These are phyloP conservation scores for Octopus sinensis DNA, from an alignment of 1,140 invertebrate genomes.

Conservation along the genomic window DNA sequence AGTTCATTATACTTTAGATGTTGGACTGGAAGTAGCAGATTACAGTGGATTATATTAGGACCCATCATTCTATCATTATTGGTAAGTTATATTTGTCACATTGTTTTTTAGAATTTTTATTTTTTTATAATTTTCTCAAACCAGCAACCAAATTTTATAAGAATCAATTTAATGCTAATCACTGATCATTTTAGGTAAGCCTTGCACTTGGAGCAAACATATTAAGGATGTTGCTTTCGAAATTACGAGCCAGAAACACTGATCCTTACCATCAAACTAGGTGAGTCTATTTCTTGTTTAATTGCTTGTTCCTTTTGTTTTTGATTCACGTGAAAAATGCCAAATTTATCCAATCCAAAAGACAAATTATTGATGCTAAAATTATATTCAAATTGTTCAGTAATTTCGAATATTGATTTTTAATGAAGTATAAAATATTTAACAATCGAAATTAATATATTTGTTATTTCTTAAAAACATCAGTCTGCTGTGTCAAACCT, in stretches of 20 bases:
- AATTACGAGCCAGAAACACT: slow-evolving; percentile 67
- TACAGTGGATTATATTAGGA: slow-evolving; percentile 72
- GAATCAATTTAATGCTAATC: background rate
- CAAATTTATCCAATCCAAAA: too few relatives aligned
- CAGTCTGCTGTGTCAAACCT: too few relatives aligned
- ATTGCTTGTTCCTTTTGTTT: too few relatives aligned
- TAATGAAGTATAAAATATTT: too few relatives aligned
- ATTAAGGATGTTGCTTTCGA: slow-evolving; percentile 84
- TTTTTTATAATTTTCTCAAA: background rate
- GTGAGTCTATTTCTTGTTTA: slow-evolving; percentile 28
- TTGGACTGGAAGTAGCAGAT: slow-evolving; percentile 76
- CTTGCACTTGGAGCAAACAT: slow-evolving; percentile 89
- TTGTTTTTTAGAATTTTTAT: background rate
- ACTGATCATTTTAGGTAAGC: slow-evolving; percentile 50
- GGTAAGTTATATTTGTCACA: slow-evolving; percentile 50
- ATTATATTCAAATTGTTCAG: too few relatives aligned
- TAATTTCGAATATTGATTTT: too few relatives aligned
- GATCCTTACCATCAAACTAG: slow-evolving; percentile 55
- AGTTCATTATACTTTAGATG: slow-evolving; percentile 63
- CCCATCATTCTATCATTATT: slow-evolving; percentile 74
- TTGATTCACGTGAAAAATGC: too few relatives aligned
- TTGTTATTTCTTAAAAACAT: too few relatives aligned
- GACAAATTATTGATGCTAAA: too few relatives aligned
- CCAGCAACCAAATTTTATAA: background rate
- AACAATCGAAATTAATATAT: too few relatives aligned